Evolutionary conservation across 2,888 invertebrate genomes (phyloP).

Genomic region (Parnassius mnemosyne): DNA sequence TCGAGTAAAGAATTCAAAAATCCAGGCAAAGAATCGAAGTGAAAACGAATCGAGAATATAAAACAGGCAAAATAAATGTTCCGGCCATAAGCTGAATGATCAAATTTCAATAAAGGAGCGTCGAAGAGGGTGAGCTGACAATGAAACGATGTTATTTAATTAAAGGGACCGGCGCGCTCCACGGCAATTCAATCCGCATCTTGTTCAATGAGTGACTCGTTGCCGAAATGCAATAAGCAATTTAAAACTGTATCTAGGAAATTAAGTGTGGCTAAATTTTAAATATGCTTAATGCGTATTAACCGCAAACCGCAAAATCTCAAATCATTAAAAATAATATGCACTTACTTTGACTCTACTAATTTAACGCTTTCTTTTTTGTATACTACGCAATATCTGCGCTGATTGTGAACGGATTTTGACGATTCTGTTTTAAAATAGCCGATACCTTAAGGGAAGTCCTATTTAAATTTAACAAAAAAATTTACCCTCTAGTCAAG

Average conservation of each 20-base stretch:
- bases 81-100: constrained; percentile 35
- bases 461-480: too few species aligned
- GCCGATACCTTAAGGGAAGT: too few species aligned
- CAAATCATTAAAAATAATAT: too few species aligned
- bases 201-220: background rate
- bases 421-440: too few species aligned
- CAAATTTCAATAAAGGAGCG: constrained; percentile 40
- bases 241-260: background rate
- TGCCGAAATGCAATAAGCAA: background rate
- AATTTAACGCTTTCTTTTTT: too few species aligned
- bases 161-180: constrained; percentile 1
- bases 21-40: constrained; percentile 34
- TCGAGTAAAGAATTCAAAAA: constrained; percentile 37
- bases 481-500: too few species aligned
- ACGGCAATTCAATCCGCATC: constrained; percentile 52
- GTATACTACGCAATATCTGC: too few species aligned
- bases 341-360: too few species aligned
- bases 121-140: constrained; percentile 23
- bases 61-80: constrained; percentile 37
- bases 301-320: too few species aligned
- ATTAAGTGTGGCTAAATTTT: too few species aligned
- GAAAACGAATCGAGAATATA: constrained; percentile 36
- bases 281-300: too few species aligned
- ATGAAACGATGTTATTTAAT: constrained; percentile 34
- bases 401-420: too few species aligned